Evolutionary conservation across 2,113 vertebrate species (phyloP).

Genomic region (Ameiurus melas): DNA sequence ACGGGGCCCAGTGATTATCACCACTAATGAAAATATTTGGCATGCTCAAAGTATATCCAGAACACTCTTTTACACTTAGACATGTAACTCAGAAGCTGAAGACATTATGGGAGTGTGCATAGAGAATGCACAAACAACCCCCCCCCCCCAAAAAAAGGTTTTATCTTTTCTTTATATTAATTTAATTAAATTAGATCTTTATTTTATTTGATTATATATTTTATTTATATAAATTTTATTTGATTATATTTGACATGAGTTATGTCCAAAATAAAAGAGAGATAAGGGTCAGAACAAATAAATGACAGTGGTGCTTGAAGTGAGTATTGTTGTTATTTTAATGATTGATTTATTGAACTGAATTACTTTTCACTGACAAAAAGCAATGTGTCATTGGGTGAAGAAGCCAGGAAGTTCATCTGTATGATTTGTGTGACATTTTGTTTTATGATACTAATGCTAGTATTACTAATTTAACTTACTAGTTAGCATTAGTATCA

Average conservation of each 20-base stretch:
- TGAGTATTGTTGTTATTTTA: neutral
- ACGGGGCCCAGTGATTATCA: constrained; percentile 51
- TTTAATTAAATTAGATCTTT: too few species aligned
- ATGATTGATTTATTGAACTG: neutral
- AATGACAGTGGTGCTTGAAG: neutral
- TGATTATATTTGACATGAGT: neutral
- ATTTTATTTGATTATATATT: too few species aligned
- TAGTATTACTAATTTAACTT: neutral
- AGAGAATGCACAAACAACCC: neutral
- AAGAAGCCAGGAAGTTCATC: neutral
- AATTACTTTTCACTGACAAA: neutral
- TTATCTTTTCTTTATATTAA: neutral
- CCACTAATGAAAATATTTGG: constrained; percentile 58
- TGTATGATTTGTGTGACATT: neutral
- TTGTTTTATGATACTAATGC: neutral
- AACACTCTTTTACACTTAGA: constrained; percentile 24
- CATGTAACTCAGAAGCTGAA: neutral
- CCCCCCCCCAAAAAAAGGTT: neutral
- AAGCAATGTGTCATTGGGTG: neutral
- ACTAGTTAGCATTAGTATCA: neutral
- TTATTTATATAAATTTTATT: too few species aligned
- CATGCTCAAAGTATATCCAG: constrained; percentile 50
- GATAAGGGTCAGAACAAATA: neutral
- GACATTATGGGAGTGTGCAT: neutral
- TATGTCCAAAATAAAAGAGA: neutral